Base-by-base conservation (phyloP, 2,888 invertebrate genomes). In the Isoperla grammatica region DNA sequence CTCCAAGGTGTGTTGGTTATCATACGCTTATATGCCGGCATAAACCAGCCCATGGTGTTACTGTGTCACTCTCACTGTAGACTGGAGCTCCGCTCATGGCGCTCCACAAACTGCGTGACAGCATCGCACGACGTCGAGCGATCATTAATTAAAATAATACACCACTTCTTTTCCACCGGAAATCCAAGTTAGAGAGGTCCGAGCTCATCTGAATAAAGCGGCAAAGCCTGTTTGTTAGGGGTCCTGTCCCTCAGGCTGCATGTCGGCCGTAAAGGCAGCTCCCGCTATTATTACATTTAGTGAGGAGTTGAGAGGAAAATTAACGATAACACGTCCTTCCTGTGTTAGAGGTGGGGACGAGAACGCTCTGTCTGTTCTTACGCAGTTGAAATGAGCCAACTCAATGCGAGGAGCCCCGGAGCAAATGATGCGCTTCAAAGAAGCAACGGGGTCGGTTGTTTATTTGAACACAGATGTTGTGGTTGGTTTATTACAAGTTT, bases 41-140 rank as follows among this genome's bases (percentile, higher is more conserved):
- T 59, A 23, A 37, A 59, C 59, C 59, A 59, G 20, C 59, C 59
- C 59, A 59, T 59, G 29, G 8, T 29, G 29, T n/a, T n/a, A n/a
- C n/a, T 29, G 29, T 29, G 29, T 29, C 8, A 8, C 29, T 29
- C 8, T n/a, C n/a, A n/a, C 8, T 6, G 12, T 19, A 13, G n/a
- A 13, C 12, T 46, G 1, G 6, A 46, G 11, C 22, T n/a, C 46
- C 46, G 9, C 29, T 29, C 29, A n/a, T n/a, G 43, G 9, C 50
- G 15, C 23, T 11, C 15, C 50, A 53, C 39, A 4, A 37, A 13
- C 37, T 15, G 12, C 37, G 3, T 53, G 17, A 53, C 53, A 17
- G 9, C 37, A 29, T 53, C 17, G n/a, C 39, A 53, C 39, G 1
- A 39, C 17, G n/a, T 6, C 2, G 12, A n/a, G 13, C 49, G 49